Conservation (phyloP, 2,888 invertebrate genomes). For the Elegia similella region DNA sequence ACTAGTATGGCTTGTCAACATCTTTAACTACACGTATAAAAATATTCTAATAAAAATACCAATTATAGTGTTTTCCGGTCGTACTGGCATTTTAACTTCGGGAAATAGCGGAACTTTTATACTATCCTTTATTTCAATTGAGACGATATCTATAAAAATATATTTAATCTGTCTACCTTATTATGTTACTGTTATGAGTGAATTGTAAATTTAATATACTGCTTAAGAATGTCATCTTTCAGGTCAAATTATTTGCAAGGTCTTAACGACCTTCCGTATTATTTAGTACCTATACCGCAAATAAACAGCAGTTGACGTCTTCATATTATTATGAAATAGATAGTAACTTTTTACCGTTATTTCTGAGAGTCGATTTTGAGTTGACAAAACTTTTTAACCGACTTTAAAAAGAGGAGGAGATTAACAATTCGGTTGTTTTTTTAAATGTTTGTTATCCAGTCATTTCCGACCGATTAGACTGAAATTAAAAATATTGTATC, state of each 20-base stretch:
- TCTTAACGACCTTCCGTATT: too few species aligned
- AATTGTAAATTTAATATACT: not conserved
- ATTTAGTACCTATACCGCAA: too few species aligned
- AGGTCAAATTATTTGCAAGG: not conserved
- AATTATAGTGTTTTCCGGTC: slow-evolving; percentile 14
- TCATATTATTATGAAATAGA: too few species aligned
- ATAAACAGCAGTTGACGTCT: too few species aligned
- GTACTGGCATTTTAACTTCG: not conserved
- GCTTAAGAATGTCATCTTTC: not conserved
- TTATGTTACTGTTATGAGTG: not conserved
- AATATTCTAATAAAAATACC: slow-evolving; percentile 13
- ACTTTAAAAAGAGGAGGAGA: too few species aligned
- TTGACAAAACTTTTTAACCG: too few species aligned
- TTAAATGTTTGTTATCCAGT: too few species aligned
- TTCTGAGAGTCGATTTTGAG: too few species aligned
- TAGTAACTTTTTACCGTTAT: too few species aligned
- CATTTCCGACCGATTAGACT: too few species aligned
- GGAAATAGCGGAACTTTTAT: slow-evolving; percentile 5
- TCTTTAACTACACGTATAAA: slow-evolving; percentile 14
- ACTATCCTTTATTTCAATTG: not conserved
- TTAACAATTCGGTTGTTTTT: too few species aligned
- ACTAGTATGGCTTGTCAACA: slow-evolving; percentile 14
- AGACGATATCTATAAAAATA: not conserved
- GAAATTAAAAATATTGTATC: too few species aligned
- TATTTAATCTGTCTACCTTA: not conserved